A percentile compares a stretch with the other conserved stretches of the same genome.
Conservation (phyloP, 2,888 invertebrate species). For the Lycophotia porphyrea region DNA sequence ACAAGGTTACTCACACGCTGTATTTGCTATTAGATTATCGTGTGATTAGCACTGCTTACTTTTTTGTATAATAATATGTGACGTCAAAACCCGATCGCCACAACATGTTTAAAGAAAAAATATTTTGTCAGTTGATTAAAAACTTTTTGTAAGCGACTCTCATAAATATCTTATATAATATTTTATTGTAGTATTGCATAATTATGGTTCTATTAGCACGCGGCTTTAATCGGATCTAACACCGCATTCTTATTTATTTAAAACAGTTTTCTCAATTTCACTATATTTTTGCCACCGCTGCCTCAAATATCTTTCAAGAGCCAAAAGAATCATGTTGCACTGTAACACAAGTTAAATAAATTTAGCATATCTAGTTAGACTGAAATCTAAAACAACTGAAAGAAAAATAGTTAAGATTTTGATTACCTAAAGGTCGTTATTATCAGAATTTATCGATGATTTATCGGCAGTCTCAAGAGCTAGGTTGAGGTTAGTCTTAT, state of each 20-base stretch:
- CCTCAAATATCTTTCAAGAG: too few relatives aligned
- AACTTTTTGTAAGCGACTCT: conserved; percentile 11
- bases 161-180: too few relatives aligned
- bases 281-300: neutral
- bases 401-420: conserved; percentile 2
- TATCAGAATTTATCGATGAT: conserved; percentile 31
- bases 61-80: conserved; percentile 63
- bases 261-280: neutral
- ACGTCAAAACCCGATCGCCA: conserved; percentile 58
- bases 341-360: neutral
- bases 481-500: conserved; percentile 12
- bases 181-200: neutral
- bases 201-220: neutral
- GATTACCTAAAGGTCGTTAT: conserved; percentile 3
- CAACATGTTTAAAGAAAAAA: conserved; percentile 11
- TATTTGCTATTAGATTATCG: conserved; percentile 75
- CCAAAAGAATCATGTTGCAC: neutral
- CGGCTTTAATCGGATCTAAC: neutral
- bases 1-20: conserved; percentile 65
- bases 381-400: conserved; percentile 3
- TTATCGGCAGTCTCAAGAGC: conserved; percentile 23
- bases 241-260: neutral
- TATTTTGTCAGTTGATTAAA: neutral
- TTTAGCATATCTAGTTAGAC: neutral
- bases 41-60: conserved; percentile 68